A percentile compares a stretch with the other conserved stretches of the same genome.
phyloP scores from a whole-genome alignment of 2,888 invertebrate species.

The Lepas anatifera region DNA sequence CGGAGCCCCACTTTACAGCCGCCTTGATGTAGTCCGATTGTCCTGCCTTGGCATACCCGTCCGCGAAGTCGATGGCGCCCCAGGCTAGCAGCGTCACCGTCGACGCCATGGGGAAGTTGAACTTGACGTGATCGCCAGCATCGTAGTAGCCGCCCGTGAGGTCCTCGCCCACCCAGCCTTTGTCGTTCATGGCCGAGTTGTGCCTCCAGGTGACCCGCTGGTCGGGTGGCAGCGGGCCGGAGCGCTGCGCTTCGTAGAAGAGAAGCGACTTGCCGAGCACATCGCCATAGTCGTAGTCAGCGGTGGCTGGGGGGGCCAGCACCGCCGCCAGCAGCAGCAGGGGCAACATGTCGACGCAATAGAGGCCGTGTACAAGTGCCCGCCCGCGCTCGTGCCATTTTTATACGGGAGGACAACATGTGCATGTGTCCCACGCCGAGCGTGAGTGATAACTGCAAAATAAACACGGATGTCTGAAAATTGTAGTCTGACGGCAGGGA shows the following conservation, averaged over 20 bases:
- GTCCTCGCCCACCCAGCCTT: slow-evolving; percentile 44
- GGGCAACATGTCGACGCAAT: too few species aligned
- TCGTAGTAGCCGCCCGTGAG: slow-evolving; percentile 24
- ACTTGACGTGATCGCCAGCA: too few species aligned
- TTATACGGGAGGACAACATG: too few species aligned
- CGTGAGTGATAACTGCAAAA: too few species aligned
- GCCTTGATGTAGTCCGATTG: slow-evolving; percentile 19
- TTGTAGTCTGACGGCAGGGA: too few species aligned
- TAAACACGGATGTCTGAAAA: too few species aligned
- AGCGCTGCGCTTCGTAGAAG: slow-evolving; percentile 27
- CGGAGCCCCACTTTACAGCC: slow-evolving; percentile 22
- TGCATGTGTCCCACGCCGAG: too few species aligned
- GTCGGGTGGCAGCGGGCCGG: slow-evolving; percentile 34
- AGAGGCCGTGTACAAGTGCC: too few species aligned
- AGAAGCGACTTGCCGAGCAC: slow-evolving; percentile 23
- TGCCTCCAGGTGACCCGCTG: slow-evolving; percentile 43
- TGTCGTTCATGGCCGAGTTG: slow-evolving; percentile 43
- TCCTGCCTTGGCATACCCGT: slow-evolving; percentile 26
- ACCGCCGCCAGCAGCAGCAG: too few species aligned
- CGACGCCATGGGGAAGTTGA: slow-evolving; percentile 20
- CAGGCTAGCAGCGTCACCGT: slow-evolving; percentile 15
- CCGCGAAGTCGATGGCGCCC: slow-evolving; percentile 16
- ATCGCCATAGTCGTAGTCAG: slow-evolving; percentile 23
- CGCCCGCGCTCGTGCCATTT: too few species aligned
- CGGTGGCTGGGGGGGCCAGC: not conserved